Conservation (phyloP, 2,888 invertebrate species). For the Drosophila vallismaia region DNA sequence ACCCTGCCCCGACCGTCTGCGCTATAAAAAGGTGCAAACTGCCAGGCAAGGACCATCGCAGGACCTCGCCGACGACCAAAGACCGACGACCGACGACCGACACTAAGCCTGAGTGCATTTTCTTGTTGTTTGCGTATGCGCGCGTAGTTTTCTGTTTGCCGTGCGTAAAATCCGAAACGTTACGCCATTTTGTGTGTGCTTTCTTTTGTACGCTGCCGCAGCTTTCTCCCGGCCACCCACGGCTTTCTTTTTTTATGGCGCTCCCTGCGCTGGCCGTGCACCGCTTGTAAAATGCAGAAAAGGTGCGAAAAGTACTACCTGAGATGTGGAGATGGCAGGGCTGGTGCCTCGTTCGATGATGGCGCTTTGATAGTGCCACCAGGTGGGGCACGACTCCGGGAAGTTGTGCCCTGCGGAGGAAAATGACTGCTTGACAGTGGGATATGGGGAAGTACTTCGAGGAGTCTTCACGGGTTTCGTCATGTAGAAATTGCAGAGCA, state of each 20-base stretch:
- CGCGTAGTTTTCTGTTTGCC: constrained; percentile 77
- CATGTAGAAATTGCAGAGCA: background rate
- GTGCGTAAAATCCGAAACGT: constrained; percentile 79
- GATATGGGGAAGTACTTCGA: constrained; percentile 6
- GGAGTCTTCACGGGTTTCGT: background rate
- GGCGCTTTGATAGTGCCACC: constrained; percentile 61
- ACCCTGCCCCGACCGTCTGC: constrained; percentile 38
- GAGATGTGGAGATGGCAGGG: constrained; percentile 13
- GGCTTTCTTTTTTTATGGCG: constrained; percentile 43
- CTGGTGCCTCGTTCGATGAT: constrained; percentile 56
- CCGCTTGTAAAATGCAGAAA: constrained; percentile 72
- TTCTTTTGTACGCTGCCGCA: constrained; percentile 60
- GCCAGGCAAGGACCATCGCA: constrained; percentile 38
- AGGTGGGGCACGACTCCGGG: constrained; percentile 7
- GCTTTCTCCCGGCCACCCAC: background rate
- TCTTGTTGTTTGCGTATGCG: constrained; percentile 78
- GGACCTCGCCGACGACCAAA: constrained; percentile 49
- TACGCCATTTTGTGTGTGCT: constrained; percentile 76
- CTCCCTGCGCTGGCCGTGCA: constrained; percentile 12
- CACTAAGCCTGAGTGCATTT: constrained; percentile 79
- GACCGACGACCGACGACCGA: constrained; percentile 37
- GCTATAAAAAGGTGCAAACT: constrained; percentile 74
- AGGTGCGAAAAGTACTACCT: constrained; percentile 69
- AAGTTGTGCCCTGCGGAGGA: constrained; percentile 9
- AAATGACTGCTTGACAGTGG: constrained; percentile 7